Evolutionary conservation across 2,113 vertebrate genomes (phyloP).

Genomic region (Sprattus sprattus): DNA sequence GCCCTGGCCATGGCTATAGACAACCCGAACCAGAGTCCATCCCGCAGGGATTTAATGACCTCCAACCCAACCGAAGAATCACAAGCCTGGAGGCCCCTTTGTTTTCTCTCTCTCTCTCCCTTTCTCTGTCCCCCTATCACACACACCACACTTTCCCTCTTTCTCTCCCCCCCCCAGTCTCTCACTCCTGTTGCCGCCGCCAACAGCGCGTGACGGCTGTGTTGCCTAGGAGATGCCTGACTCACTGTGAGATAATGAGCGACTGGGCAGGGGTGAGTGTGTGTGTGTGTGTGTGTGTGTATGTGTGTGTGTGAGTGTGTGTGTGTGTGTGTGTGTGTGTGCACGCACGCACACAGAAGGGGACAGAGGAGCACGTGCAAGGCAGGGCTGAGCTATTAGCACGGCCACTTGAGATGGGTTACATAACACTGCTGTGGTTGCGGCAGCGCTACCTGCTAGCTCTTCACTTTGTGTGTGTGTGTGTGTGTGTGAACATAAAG

Average conservation of each 20-base stretch:
- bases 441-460: slow-evolving; percentile 71
- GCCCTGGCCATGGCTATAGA: not conserved
- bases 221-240: slow-evolving; percentile 58
- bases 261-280: slow-evolving; percentile 38
- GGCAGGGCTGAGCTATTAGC: slow-evolving; percentile 73
- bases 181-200: slow-evolving; percentile 37
- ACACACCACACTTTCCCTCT: not conserved
- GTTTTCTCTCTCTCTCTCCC: not conserved
- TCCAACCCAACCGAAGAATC: slow-evolving; percentile 48
- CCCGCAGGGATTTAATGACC: slow-evolving; percentile 41
- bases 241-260: slow-evolving; percentile 46
- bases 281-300: slow-evolving; percentile 39
- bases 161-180: not conserved
- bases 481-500: not conserved
- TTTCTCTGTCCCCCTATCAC: not conserved
- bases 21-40: not conserved
- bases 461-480: slow-evolving; percentile 35
- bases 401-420: slow-evolving; percentile 75
- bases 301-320: slow-evolving; percentile 34
- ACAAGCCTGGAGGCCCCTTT: slow-evolving; percentile 30
- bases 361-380: slow-evolving; percentile 69
- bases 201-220: slow-evolving; percentile 47
- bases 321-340: slow-evolving; percentile 18
- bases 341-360: slow-evolving; percentile 23
- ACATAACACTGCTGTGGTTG: slow-evolving; percentile 68